Base-by-base conservation (phyloP, 2,113 vertebrate species). In the Aldabrachelys gigantea region DNA sequence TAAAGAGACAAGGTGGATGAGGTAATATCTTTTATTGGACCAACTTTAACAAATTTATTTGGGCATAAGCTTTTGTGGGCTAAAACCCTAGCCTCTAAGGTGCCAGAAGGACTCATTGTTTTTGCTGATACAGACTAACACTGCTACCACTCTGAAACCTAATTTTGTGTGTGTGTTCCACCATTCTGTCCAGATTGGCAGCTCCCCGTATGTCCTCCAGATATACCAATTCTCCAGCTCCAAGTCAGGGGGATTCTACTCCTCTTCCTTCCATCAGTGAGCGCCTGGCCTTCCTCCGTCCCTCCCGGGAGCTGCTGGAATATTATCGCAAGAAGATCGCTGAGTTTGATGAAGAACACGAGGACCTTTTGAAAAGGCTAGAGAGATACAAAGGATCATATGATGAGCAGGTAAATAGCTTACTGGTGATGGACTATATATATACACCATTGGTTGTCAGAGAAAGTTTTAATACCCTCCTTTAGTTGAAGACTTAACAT, bases 261-360 rank as follows among this genome's bases (percentile, higher is more conserved):
- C 99, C 99, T 0, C 97, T 99, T 29, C 99, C 99, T 5, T 98
- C 99, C 0, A 59, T 99, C 62, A 93, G 97, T 1, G 99, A 99
- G 91, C 99, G 99, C 27, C 90, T 99, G 95, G 99, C 99, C 0
- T 93, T 97, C 79, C 98, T 99, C 17, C 96, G 93, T 29, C 99
- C 99, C 9, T 99, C 99, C 85, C 98, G 98, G 3, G 99, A 99
- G 94, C 98, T 99, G 47, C 97, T 99, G 92, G 98, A 99, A 17
- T 99, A 99, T 91, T 99, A 99, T 97, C 98, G 99, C 89, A 98
- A 98, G 97, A 99, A 99, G 97, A 98, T 99, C 13, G 97, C 98
- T 16, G 98, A 99, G 96, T 99, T 99, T 87, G 99, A 99, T 21
- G 97, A 96, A 22, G 99, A 99, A n/a, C 98, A 99, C 0, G 99